These are phyloP conservation scores for Drosophila melanosoma DNA, from an alignment of 2,888 invertebrate species.

Conservation along the genomic window DNA sequence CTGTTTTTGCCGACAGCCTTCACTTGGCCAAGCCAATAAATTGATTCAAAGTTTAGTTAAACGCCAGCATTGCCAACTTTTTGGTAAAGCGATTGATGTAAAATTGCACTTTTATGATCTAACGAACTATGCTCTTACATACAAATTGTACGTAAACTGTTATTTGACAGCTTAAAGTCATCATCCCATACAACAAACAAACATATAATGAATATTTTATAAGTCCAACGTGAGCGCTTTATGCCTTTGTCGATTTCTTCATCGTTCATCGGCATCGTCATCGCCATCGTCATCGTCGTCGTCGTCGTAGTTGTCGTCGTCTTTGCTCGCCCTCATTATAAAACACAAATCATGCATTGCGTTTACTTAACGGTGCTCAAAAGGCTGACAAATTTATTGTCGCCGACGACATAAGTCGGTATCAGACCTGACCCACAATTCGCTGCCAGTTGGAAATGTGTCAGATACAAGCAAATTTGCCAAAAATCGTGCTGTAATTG, in stretches of 20 bases:
- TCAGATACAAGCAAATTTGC: constrained; percentile 71
- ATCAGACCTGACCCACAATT: constrained; percentile 65
- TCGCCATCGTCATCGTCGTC: constrained; percentile 30
- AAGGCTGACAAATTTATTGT: constrained; percentile 80
- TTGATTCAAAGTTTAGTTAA: too few species aligned
- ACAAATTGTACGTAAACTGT: constrained; percentile 18
- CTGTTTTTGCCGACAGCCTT: background rate
- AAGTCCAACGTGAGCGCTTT: constrained; percentile 35
- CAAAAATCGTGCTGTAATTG: constrained; percentile 81
- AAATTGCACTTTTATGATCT: constrained; percentile 12
- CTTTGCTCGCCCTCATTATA: constrained; percentile 73
- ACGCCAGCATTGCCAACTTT: background rate
- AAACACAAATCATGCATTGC: constrained; percentile 81
- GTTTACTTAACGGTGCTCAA: constrained; percentile 78
- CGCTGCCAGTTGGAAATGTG: constrained; percentile 67
- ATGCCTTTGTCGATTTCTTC: constrained; percentile 44
- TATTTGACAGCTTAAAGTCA: constrained; percentile 21
- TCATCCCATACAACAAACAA: constrained; percentile 2
- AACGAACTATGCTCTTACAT: constrained; percentile 17
- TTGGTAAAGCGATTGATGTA: background rate
- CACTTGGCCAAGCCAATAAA: background rate
- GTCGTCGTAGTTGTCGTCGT: constrained; percentile 21
- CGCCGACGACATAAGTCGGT: constrained; percentile 70
- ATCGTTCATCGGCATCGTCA: constrained; percentile 21
- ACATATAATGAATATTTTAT: constrained; percentile 62